Conservation (phyloP, 2,113 vertebrate genomes). For the Pituophis catenifer region DNA sequence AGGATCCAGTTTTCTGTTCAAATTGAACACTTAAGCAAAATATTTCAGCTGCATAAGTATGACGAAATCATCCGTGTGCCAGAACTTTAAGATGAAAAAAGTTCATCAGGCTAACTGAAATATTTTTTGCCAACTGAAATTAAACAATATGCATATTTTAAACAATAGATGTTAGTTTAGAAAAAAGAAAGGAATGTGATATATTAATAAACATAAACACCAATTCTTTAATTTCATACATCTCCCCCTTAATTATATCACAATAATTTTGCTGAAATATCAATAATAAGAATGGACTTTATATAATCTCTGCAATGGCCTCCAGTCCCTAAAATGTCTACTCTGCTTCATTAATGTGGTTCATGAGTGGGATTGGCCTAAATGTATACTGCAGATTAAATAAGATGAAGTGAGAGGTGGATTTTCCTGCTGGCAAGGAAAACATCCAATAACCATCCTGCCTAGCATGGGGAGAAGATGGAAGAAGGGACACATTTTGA, state of each 20-base stretch:
- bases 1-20: neutral
- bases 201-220: neutral
- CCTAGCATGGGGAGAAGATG: neutral
- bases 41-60: neutral
- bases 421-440: neutral
- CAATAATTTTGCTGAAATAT: neutral
- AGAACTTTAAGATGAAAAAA: neutral
- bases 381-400: neutral
- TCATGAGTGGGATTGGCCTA: neutral
- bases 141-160: neutral
- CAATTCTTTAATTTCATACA: neutral
- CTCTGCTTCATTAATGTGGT: neutral
- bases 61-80: neutral
- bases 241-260: neutral
- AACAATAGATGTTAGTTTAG: constrained; percentile 2
- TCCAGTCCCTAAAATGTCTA: neutral
- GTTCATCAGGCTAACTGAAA: neutral
- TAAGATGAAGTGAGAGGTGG: neutral
- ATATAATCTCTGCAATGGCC: neutral
- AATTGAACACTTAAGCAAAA: neutral
- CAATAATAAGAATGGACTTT: neutral
- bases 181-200: neutral
- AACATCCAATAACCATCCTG: neutral
- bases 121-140: neutral
- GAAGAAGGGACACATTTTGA: neutral